Conservation (phyloP, 92 coral and sea anemone genomes). For the Parazoanthus darwini region DNA sequence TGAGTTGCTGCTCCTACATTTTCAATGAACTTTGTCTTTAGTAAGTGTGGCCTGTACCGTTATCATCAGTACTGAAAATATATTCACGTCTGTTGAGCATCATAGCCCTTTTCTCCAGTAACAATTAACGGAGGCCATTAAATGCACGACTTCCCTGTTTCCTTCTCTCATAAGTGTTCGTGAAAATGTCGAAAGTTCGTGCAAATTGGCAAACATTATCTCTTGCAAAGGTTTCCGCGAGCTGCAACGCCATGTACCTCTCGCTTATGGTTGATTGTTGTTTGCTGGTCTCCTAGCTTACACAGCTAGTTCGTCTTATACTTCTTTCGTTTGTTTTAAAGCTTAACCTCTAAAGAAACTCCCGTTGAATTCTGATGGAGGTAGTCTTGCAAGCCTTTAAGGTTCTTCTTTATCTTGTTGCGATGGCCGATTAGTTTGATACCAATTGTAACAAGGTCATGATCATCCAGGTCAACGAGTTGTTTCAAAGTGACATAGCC, state of each 20-base stretch:
- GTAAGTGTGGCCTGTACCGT: too few relatives aligned
- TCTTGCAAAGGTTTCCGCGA: background rate
- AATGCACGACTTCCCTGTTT: too few relatives aligned
- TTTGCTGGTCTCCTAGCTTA: background rate
- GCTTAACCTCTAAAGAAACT: conserved; percentile 13
- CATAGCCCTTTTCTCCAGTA: too few relatives aligned
- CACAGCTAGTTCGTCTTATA: background rate
- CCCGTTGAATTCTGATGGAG: conserved; percentile 12
- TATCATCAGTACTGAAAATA: too few relatives aligned
- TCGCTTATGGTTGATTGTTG: background rate
- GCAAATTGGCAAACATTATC: background rate
- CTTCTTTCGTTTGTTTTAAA: background rate
- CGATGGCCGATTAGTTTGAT: conserved; percentile 93
- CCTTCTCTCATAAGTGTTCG: background rate
- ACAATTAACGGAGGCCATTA: too few relatives aligned
- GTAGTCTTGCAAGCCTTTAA: conserved; percentile 47
- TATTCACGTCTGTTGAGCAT: too few relatives aligned
- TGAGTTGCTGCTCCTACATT: too few relatives aligned
- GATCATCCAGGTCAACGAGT: conserved; percentile 68
- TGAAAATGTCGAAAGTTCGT: background rate
- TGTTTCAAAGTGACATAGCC: conserved; percentile 72
- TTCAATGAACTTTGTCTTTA: too few relatives aligned
- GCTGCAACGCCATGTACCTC: background rate
- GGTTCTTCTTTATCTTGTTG: conserved; percentile 88
- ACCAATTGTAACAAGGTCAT: conserved; percentile 76